Evolutionary conservation across 2,888 invertebrate species (phyloP), one percentile per base, ranked within the genome.

Genomic region (Phyto melanocephala): DNA sequence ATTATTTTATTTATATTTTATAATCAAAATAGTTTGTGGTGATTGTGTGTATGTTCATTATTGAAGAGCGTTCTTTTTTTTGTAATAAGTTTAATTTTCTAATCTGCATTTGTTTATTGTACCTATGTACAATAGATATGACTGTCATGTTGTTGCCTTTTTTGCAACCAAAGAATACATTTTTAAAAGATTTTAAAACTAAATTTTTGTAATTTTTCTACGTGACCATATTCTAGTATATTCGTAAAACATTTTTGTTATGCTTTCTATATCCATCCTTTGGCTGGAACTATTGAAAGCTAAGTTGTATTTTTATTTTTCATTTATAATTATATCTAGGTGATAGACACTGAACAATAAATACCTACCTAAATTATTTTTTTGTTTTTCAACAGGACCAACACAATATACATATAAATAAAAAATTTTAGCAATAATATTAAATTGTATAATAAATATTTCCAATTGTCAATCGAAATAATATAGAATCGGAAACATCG

Each of bases 21-120:
- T 37, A 65, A 50, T 63, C 40, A 37, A 28, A 11, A 62, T 63
- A 22, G 13, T 63, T 50, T 58, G 40, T 17, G 40, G 33, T 42
- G 17, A 15, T 7, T 62, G 37, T 68, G 24, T 65, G 20, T 65
- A 40, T 58, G 17, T 35, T 7, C 42, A 5, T 28, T 13, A 6
- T 33, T 33, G 22, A 67, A 11, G 7, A 33, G 74, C 68, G 77
- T 72, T 72, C 77, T 60, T n/a, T 77, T 72, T 54, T 67, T 45
- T 56, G 63, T 70, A 58, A 71, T 56, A 67, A 67, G 33, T 71
- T 79, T 72, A 17, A 58, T 50, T 42, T 40, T 40, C 17, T 60
- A 17, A 72, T 72, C n/a, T 50, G n/a, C 35, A n/a, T n/a, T n/a
- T n/a, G n/a, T n/a, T n/a, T n/a, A n/a, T n/a, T n/a, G n/a, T n/a